Conservation (phyloP, 2,797 vertebrate genomes). For the Tamandua tetradactyla region DNA sequence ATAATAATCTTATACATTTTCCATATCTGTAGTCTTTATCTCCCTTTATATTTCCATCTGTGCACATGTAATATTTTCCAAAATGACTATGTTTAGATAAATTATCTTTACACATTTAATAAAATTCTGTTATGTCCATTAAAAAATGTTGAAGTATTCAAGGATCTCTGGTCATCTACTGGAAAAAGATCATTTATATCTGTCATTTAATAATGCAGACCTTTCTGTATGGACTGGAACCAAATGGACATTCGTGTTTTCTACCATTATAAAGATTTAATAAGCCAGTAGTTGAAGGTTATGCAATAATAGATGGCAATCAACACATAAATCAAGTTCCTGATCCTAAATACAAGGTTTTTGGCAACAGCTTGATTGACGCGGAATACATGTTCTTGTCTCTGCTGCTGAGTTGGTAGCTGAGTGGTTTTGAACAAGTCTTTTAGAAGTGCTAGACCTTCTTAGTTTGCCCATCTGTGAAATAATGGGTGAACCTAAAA, state of each 20-base stretch:
- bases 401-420: not conserved
- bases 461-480: not conserved
- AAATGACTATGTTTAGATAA: conserved; percentile 32
- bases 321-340: conserved; percentile 79
- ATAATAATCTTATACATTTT: not conserved
- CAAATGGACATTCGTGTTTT: conserved; percentile 74
- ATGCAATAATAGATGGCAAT: conserved; percentile 76
- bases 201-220: conserved; percentile 68
- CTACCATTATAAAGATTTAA: conserved; percentile 78
- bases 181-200: conserved; percentile 65
- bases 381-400: not conserved
- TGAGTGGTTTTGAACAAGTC: not conserved
- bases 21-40: not conserved
- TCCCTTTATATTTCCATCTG: not conserved
- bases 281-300: conserved; percentile 75
- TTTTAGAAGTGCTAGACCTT: not conserved
- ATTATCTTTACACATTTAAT: conserved; percentile 33
- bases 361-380: not conserved
- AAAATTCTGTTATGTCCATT: conserved; percentile 5
- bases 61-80: not conserved
- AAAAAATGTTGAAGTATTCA: conserved; percentile 61
- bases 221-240: conserved; percentile 66
- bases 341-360: conserved; percentile 75
- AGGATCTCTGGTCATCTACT: conserved; percentile 38
- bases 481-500: not conserved